Conservation (phyloP, 2,888 invertebrate genomes). For the Phorcus lineatus region DNA sequence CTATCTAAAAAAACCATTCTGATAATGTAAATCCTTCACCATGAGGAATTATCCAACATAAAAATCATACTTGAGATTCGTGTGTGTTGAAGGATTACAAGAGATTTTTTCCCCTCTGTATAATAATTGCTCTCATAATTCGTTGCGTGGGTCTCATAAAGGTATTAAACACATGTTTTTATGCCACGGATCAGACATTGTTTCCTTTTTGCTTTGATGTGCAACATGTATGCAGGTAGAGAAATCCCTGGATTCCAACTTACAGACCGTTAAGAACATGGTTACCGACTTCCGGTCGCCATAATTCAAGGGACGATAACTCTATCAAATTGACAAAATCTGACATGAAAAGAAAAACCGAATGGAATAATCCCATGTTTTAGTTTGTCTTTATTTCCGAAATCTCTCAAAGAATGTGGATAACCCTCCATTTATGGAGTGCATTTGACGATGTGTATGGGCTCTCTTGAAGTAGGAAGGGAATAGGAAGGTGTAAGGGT, state of each 20-base stretch:
- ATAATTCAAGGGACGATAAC: conserved; percentile 14
- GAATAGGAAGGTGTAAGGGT: background rate
- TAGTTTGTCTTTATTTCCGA: conserved; percentile 23
- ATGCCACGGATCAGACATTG: background rate
- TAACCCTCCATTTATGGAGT: conserved; percentile 15
- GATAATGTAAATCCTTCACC: too few relatives aligned
- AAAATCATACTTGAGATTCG: too few relatives aligned
- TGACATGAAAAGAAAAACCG: conserved; percentile 10
- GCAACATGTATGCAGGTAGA: background rate
- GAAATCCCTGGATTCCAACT: background rate
- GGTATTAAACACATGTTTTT: background rate
- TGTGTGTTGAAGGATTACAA: too few relatives aligned
- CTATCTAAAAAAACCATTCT: too few relatives aligned
- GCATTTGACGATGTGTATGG: conserved; percentile 20
- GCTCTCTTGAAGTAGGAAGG: background rate
- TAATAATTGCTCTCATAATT: too few relatives aligned
- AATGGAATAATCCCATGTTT: conserved; percentile 16
- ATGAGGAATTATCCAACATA: too few relatives aligned
- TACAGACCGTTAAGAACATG: background rate
- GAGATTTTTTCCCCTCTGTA: too few relatives aligned
- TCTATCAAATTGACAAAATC: conserved; percentile 17
- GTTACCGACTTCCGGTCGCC: conserved; percentile 10
- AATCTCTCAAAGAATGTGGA: conserved; percentile 23
- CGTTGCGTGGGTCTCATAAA: too few relatives aligned
- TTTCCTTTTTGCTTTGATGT: conserved; percentile 17